These are phyloP conservation scores for Empis stercorea DNA, from an alignment of 2,888 invertebrate species.

Conservation along the genomic window DNA sequence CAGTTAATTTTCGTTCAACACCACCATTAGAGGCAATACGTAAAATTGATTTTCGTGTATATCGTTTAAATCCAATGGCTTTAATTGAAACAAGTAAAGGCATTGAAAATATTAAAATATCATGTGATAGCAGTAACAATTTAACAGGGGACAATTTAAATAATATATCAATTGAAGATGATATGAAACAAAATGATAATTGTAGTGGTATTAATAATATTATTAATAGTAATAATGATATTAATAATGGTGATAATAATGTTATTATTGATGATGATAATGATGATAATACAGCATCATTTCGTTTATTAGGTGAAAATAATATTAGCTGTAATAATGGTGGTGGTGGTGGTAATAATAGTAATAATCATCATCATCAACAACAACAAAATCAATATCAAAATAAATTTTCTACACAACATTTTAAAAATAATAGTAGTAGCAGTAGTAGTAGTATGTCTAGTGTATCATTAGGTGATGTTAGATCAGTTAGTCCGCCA, in stretches of 20 bases:
- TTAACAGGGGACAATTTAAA: not conserved
- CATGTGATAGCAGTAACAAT: conserved; percentile 37
- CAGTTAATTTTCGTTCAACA: conserved; percentile 81
- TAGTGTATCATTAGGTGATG: conserved; percentile 21
- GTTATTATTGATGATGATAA: conserved; percentile 16
- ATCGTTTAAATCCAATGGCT: conserved; percentile 37
- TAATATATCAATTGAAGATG: not conserved
- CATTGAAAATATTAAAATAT: conserved; percentile 38
- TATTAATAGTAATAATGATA: conserved; percentile 18
- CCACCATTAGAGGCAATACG: conserved; percentile 70
- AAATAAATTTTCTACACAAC: not conserved
- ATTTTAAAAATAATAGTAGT: not conserved
- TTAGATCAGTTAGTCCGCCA: conserved; percentile 37
- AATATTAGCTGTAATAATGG: not conserved
- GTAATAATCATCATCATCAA: not conserved
- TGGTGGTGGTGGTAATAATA: not conserved
- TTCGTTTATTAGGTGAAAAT: not conserved
- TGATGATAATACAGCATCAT: not conserved
- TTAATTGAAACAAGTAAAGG: conserved; percentile 37
- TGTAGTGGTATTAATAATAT: conserved; percentile 14
- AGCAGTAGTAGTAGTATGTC: not conserved
- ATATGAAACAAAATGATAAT: conserved; percentile 26
- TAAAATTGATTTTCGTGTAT: conserved; percentile 34
- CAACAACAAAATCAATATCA: conserved; percentile 6
- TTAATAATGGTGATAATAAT: conserved; percentile 13